Percentiles rank a stretch among this genome's conserved stretches.
Conservation (phyloP, 2,888 invertebrate genomes). For the Cordilura impudica region DNA sequence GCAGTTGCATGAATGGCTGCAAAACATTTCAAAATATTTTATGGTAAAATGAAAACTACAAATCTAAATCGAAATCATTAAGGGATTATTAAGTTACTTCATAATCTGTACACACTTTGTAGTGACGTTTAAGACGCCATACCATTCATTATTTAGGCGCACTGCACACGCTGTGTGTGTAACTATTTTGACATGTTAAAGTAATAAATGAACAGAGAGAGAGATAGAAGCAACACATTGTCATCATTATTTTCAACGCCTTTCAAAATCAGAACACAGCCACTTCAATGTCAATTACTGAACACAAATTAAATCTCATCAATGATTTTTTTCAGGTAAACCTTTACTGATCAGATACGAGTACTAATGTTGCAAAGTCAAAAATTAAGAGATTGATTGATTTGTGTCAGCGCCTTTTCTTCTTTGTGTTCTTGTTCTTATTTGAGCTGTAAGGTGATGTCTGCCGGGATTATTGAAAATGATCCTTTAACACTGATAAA, state of each 20-base stretch:
- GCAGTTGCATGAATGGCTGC: conserved; percentile 30
- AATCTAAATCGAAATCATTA: conserved; percentile 17
- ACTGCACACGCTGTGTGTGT: conserved; percentile 1
- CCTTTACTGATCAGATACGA: conserved; percentile 20
- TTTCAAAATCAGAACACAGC: conserved; percentile 36
- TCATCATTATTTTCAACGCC: conserved; percentile 60
- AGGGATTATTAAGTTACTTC: conserved; percentile 47
- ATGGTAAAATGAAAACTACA: not conserved
- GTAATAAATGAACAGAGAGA: not conserved
- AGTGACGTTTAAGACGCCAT: conserved; percentile 57
- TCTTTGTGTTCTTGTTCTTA: not conserved
- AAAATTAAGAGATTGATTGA: conserved; percentile 54
- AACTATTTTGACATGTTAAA: conserved; percentile 8
- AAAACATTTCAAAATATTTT: conserved; percentile 29
- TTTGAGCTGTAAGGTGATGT: not conserved
- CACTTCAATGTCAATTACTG: conserved; percentile 11
- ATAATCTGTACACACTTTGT: conserved; percentile 35
- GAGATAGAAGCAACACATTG: conserved; percentile 38
- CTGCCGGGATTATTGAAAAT: conserved; percentile 30
- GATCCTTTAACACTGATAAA: conserved; percentile 55
- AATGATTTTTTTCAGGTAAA: conserved; percentile 36
- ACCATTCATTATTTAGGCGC: conserved; percentile 54
- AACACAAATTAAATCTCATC: not conserved
- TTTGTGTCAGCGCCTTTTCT: conserved; percentile 56
- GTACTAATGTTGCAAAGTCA: conserved; percentile 14